Base-by-base conservation (phyloP, 2,888 invertebrate genomes). In the Meiosimyza platycephala region DNA sequence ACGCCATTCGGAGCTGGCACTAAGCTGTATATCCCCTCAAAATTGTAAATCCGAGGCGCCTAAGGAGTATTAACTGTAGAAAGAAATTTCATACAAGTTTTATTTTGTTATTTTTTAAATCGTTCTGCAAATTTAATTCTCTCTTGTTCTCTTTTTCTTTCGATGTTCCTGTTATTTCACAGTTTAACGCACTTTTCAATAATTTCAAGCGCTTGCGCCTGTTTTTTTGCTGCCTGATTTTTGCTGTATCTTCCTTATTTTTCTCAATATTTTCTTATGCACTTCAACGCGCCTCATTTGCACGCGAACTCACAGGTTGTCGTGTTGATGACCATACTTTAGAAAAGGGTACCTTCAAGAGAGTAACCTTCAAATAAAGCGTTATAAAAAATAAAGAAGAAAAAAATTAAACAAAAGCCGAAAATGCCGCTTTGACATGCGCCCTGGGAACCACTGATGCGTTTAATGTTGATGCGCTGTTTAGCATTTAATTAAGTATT, bases 401-500 rank as follows among this genome's bases (percentile, higher is more conserved):
- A 40, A 9, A 40, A 40, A 40, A 9, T 9, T 3, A 9, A 40
- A 40, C 40, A 9, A 28, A 9, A 1, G 40, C 62, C 68, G 28
- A 57, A 40, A 48, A 69, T 51, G 59, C 68, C 59, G 68, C 68
- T 59, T 59, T 69, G 68, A 69, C 50, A 59, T 59, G 68, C 68
- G 16, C 15, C 18, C 60, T 60, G 18, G 22, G 15, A 18, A 16
- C 18, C 9, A 1, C 15, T 33, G 50, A 2, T 47, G 50, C 50
- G 16, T n/a, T 13, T 69, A 15, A 50, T 59, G 60, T 15, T 48
- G 69, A 69, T 59, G 69, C 60, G 69, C 69, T 59, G 59, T 60
- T 69, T 60, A 69, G 69, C 69, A 59, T 69, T 60, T 69, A 69
- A 69, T 69, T 69, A 69, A 69, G 69, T 60, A 69, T 48, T 69